Base-by-base conservation (phyloP, 2,797 vertebrate species). In the Selene dorsalis region DNA sequence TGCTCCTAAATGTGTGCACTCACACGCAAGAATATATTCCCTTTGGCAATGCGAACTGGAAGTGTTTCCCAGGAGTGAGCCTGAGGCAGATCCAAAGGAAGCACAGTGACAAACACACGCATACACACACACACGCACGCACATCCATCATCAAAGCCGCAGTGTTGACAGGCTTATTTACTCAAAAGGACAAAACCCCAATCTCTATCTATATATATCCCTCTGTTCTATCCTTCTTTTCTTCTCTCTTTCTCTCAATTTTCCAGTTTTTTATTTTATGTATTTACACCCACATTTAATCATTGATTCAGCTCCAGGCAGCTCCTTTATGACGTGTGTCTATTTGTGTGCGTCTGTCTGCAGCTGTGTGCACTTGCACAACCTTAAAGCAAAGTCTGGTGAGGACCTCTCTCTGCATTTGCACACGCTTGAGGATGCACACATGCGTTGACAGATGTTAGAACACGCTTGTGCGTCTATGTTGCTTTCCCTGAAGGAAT, bases 81-180 rank as follows among this genome's bases (percentile, higher is more conserved):
- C 71, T 30, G 32, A 75, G 62, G 69, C 73, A 69, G 32, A 64
- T 79, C 48, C 63, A 52, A 82, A 75, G 72, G 45, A 77, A 63
- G n/a, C 48, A 39, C 41, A 26, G 24, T 5, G 58, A 41, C 50
- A 13, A 65, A 72, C 70, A 73, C 50, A 58, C 70, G 64, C 63
- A 65, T 62, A 76, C 73, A 74, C 32, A 64, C 47, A 69, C 30
- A 5, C 28, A 45, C n/a, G n/a, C n/a, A 12, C 57, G 56, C 75
- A 56, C 82, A 88, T 86, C 75, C 77, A 85, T 88, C 89, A 84
- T 86, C 86, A 85, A 84, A 89, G 84, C 85, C 48, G 80, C 67
- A 38, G 47, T 32, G 68, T 67, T 87, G 85, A 89, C 89, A 89
- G 85, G 75, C 79, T 78, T 88, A 81, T 92, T 87, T 87, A 87